Percentiles rank a stretch among this genome's conserved stretches.
phyloP scores from a whole-genome alignment of 2,113 vertebrate genomes.

The Heliornis fulica region DNA sequence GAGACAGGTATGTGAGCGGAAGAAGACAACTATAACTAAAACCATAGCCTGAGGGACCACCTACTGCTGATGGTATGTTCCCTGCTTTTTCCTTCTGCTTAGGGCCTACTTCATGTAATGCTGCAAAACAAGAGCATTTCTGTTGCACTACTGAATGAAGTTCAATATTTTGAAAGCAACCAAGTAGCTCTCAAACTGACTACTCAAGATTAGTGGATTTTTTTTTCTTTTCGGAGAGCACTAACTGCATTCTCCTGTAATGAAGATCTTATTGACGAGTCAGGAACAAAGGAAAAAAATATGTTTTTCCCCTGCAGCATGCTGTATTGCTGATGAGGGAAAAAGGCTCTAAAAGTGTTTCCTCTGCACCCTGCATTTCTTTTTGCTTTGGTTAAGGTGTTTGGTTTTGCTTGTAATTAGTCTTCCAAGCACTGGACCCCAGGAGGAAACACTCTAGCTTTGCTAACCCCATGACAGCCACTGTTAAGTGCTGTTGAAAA shows the following conservation, averaged over 20 bases:
- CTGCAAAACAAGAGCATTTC: neutral
- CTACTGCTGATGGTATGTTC: neutral
- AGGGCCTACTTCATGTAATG: neutral
- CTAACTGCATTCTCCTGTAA: no score
- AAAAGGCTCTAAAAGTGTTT: no score
- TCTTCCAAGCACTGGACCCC: no score
- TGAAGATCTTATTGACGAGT: no score
- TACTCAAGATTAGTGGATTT: neutral
- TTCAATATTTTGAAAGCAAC: neutral
- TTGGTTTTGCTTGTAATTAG: no score
- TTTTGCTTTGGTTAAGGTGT: no score
- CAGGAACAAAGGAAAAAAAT: no score
- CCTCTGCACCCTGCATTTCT: no score
- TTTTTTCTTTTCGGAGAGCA: no score
- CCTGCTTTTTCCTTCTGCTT: neutral
- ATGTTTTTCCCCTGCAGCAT: no score
- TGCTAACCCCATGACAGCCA: neutral
- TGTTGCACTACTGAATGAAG: neutral
- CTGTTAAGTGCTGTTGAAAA: neutral
- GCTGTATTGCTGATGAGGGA: no score
- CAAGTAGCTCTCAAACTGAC: neutral
- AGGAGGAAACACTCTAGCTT: no score
- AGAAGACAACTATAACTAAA: neutral
- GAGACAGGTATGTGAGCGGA: neutral
- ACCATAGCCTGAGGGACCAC: neutral